Percentiles rank a stretch among this genome's conserved stretches.
Evolutionary conservation across 2,113 vertebrate species (phyloP).

Genomic region (Muntiacus muntjak): DNA sequence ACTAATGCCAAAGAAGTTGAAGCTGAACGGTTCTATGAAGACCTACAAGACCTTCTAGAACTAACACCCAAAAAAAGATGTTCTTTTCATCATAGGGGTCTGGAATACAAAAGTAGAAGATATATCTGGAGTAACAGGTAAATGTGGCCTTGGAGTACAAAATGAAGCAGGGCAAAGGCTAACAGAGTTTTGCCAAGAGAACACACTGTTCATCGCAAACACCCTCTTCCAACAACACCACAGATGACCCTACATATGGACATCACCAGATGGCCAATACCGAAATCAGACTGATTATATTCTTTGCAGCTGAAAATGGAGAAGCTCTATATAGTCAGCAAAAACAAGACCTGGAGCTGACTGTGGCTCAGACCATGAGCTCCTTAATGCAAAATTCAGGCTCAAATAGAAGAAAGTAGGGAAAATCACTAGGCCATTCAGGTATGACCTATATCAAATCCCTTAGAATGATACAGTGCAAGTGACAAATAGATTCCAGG

Average conservation of each 20-base stretch:
- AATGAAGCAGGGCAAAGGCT: background rate
- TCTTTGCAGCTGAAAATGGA: background rate
- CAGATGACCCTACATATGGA: background rate
- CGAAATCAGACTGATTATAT: background rate
- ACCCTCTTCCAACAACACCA: background rate
- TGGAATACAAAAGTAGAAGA: background rate
- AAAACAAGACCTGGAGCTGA: background rate
- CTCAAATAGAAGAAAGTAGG: background rate
- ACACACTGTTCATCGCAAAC: background rate
- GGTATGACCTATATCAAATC: background rate
- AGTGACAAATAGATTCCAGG: background rate
- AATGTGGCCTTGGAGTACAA: background rate
- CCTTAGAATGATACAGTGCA: background rate
- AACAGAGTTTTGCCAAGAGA: background rate
- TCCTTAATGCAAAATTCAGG: background rate
- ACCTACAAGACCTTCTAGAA: background rate
- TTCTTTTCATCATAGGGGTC: background rate
- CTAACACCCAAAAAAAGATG: background rate
- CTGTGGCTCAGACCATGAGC: background rate
- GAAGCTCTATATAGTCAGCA: background rate
- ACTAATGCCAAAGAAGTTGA: background rate
- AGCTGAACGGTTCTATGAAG: background rate
- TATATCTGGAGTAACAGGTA: background rate
- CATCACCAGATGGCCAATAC: background rate
- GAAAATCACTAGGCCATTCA: background rate